Conservation (phyloP, 2,797 vertebrate genomes). For the Girardinus metallicus region DNA sequence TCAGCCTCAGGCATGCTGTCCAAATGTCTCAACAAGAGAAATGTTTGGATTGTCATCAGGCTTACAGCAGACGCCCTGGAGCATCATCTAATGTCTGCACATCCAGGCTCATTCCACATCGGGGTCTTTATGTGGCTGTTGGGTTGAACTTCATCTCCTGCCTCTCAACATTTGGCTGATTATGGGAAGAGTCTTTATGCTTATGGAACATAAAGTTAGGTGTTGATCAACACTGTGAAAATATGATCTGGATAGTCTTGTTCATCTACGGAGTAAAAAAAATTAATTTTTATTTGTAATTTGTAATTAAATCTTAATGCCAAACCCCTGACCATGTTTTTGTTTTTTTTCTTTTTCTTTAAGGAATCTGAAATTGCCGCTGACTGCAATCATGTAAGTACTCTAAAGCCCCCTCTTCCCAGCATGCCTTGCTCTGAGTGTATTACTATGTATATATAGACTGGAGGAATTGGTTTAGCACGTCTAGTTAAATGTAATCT, state of each 20-base stretch:
- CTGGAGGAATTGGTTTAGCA: not conserved
- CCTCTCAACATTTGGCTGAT: too few relatives aligned
- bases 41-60: not conserved
- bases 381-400: conserved; percentile 98
- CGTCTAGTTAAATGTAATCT: not conserved
- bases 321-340: not conserved
- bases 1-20: not conserved
- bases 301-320: not conserved
- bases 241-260: not conserved
- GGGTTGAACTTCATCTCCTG: too few relatives aligned
- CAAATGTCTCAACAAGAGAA: not conserved
- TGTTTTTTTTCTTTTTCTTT: conserved; percentile 42
- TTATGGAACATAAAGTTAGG: too few relatives aligned
- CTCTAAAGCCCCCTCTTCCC: not conserved
- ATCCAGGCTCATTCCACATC: too few relatives aligned
- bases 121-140: too few relatives aligned
- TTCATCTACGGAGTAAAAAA: not conserved
- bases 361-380: conserved; percentile 92
- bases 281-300: too few relatives aligned
- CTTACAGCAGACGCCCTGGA: too few relatives aligned
- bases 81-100: too few relatives aligned
- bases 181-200: too few relatives aligned
- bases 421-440: not conserved
- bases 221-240: too few relatives aligned
- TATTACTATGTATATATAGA: too few relatives aligned